These are phyloP conservation scores for Rotaria sp. DNA, from an alignment of 2,888 invertebrate genomes.

Conservation along the genomic window DNA sequence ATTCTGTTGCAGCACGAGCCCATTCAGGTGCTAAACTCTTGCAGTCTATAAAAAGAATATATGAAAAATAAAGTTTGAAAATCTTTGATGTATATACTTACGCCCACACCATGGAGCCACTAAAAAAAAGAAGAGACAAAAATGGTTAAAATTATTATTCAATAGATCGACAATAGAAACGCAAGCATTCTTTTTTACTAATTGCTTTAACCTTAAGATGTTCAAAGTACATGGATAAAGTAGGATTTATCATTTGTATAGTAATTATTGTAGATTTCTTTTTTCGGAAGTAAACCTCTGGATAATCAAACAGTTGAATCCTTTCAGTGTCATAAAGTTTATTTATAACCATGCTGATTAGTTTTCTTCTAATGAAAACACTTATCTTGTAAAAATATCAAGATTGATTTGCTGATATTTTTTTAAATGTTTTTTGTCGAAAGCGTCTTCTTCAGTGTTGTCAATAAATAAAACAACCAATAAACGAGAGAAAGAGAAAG, in stretches of 20 bases:
- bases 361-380: too few species aligned
- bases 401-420: too few species aligned
- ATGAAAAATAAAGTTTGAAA: neutral
- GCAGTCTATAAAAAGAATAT: conserved; percentile 61
- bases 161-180: neutral
- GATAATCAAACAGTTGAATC: too few species aligned
- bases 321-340: too few species aligned
- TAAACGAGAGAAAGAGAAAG: too few species aligned
- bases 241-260: neutral
- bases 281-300: neutral
- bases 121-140: neutral
- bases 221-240: neutral
- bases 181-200: neutral
- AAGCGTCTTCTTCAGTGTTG: too few species aligned
- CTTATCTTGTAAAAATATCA: too few species aligned
- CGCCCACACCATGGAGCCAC: conserved; percentile 70
- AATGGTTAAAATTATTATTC: neutral
- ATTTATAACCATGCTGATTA: too few species aligned
- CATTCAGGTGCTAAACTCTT: conserved; percentile 92
- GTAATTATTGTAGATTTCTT: neutral
- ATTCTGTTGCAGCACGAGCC: conserved; percentile 83
- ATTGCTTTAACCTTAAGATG: neutral
- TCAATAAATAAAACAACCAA: too few species aligned
- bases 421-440: too few species aligned
- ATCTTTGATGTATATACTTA: neutral